Evolutionary conservation across 2,888 invertebrate species (phyloP), one percentile per base, ranked within the genome.

Genomic region (Lepidochrysops patricia): DNA sequence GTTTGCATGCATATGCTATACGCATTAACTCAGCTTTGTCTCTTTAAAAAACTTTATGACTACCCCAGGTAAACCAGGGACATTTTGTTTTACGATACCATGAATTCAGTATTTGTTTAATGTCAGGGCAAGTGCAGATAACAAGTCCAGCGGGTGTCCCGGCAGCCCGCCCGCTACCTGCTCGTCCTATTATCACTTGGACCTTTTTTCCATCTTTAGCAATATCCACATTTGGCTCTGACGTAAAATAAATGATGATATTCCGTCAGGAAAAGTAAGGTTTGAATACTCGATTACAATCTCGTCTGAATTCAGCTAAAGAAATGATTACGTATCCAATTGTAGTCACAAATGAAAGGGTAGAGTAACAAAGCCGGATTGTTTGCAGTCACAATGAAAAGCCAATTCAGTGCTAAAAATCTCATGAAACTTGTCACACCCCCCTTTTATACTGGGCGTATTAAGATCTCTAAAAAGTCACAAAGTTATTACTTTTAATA

Each of bases 121-220:
- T 54, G 54, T 12, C 15, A 19, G 19, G 19, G 15, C 54, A 54
- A 54, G 54, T 15, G 32, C 1, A 29, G 29, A 54, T 54, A 29
- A 54, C 54, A 9, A 50, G 54, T 54, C 12, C 29, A 19, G 25
- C 57, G 52, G 34, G 54, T 59, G 37, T 26, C 35, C 57, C 57
- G 52, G 34, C 49, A 57, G 37, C 23, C 35, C 57, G 23, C 49
- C 12, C 27, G 43, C 60, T 61, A 62, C 61, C 63, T 65, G 60
- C 63, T 29, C 50, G 60, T 60, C 57, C 54, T 62, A 63, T 62
- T 58, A 58, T 61, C 58, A 61, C 32, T 52, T 70, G 71, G 73
- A 76, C 76, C 74, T 76, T 75, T 74, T 74, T 71, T 74, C 75
- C 80, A 80, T 80, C 80, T 80, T 69, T 57, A 26, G 32, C 60